A percentile compares a stretch with the other conserved stretches of the same genome.
Evolutionary conservation across 1,140 invertebrate species (phyloP).

Genomic region (Hylaeus anthracinus): DNA sequence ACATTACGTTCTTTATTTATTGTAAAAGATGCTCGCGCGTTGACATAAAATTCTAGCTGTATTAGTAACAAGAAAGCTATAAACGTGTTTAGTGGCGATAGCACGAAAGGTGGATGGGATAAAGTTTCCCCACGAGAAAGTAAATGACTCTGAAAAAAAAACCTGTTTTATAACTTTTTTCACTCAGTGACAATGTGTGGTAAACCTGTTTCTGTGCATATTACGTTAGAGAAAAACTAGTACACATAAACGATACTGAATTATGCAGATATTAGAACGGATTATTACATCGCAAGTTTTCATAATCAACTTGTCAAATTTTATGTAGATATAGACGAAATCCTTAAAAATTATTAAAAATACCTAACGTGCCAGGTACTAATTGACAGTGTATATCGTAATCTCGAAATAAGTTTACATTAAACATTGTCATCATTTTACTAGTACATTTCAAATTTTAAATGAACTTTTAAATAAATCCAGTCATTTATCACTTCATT

Average conservation of each 20-base stretch:
- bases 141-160: slow-evolving; percentile 39
- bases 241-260: slow-evolving; percentile 14
- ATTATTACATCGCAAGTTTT: slow-evolving; percentile 35
- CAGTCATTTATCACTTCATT: neutral
- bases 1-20: slow-evolving; percentile 39
- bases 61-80: slow-evolving; percentile 25
- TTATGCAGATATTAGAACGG: slow-evolving; percentile 23
- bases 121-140: slow-evolving; percentile 35
- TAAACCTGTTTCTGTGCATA: slow-evolving; percentile 43
- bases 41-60: slow-evolving; percentile 29
- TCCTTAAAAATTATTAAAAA: slow-evolving; percentile 6
- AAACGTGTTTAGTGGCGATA: slow-evolving; percentile 11
- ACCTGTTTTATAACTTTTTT: slow-evolving; percentile 63
- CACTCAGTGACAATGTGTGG: slow-evolving; percentile 51
- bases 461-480: neutral
- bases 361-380: slow-evolving; percentile 51
- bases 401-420: slow-evolving; percentile 16
- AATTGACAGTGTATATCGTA: slow-evolving; percentile 22
- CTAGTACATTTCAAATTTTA: neutral
- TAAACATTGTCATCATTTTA: slow-evolving; percentile 4
- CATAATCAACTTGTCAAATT: slow-evolving; percentile 7
- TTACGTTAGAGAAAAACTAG: slow-evolving; percentile 43
- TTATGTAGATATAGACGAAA: slow-evolving; percentile 15
- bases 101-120: slow-evolving; percentile 6
- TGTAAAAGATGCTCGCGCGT: slow-evolving; percentile 24